Evolutionary conservation across 2,113 vertebrate species (phyloP), one percentile per base, ranked within the genome.

Genomic region (Meriones unguiculatus): DNA sequence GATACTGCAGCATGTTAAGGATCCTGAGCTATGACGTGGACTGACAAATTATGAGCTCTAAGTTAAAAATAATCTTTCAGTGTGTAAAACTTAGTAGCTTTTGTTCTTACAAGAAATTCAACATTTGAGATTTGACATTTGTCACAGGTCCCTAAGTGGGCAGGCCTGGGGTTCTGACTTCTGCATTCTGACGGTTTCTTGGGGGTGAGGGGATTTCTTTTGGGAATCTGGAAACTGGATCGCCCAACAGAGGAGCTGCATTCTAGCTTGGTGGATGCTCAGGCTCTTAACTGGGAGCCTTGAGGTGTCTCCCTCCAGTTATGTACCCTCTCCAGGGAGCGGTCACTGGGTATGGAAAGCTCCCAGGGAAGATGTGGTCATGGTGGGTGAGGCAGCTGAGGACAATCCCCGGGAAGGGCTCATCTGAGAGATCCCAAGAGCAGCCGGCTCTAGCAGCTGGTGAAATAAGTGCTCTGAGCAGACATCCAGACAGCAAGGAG

Each of bases 101-200:
- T 32, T 89, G 95, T 67, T 14, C 12, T 67, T 92, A 93, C 90
- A 80, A 95, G 69, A 91, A 91, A 54, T 28, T 50, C 46, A 52
- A 86, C 8, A 3, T 65, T 96, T 88, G 41, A 90, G 46, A 85
- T 78, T 85, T 46, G 62, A 65, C 3, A 0, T n/a, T 65, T 65
- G 28, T 30, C 25, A 5, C 6, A 38, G 15, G 1, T 91, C 89
- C 62, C 65, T 22, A 46, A 64, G 82, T 50, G 87, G 78, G 35
- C 35, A 41, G 41, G 41, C 73, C 65, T 86, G 65, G 93, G 90
- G 54, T 67, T 80, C 54, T 89, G 81, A 94, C 41, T 46, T 87
- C 25, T 96, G 64, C 41, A 50, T 91, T 25, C 54, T 76, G 38
- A 35, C 46, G 62, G 46, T 73, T 93, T 95, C 17, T 54, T 81